Evolutionary conservation across 2,113 vertebrate genomes (phyloP), one percentile per base, ranked within the genome.

Genomic region (Mus spicilegus): DNA sequence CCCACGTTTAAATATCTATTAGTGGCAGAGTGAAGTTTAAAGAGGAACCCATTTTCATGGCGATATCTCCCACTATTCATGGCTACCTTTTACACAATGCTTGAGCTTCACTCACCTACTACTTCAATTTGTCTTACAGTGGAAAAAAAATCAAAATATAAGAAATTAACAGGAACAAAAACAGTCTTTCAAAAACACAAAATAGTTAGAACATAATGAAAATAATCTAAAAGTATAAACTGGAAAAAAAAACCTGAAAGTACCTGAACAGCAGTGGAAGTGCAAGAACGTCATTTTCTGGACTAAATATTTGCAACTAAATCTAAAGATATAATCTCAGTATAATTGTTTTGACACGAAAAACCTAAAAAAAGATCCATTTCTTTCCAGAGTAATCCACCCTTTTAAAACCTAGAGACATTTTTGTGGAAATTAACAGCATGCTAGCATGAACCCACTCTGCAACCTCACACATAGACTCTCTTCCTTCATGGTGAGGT

Each of bases 121-220:
- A 69, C 13, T 7, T 84, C 80, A 90, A 86, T n/a, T 87, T 97
- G 36, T 94, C 67, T 91, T 76, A 58, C 4, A 89, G 56, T 78
- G 3, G 28, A 84, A 95, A 77, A 22, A 65, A 0, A 26, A 95
- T 28, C 30, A 17, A 39, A 89, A 70, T 16, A 89, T 92, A 65
- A 96, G 93, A 90, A 4, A 86, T 82, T 82, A 67, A 3, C 58
- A 73, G n/a, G 28, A 86, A 39, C 42, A 16, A 87, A 51, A 51
- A 77, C 93, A 95, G 90, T 82, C 11, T 85, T 92, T 89, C 42
- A 91, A 4, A 97, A 94, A 61, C 14, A 80, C 58, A 91, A 72
- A 93, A 91, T 12, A 89, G 30, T 88, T 84, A 8, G 42, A 88
- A 91, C 0, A 33, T 78, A 93, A 93, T 87, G 88, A 67, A 93